phyloP scores from a whole-genome alignment of 2,888 invertebrate species.

The Eupithecia abbreviata region DNA sequence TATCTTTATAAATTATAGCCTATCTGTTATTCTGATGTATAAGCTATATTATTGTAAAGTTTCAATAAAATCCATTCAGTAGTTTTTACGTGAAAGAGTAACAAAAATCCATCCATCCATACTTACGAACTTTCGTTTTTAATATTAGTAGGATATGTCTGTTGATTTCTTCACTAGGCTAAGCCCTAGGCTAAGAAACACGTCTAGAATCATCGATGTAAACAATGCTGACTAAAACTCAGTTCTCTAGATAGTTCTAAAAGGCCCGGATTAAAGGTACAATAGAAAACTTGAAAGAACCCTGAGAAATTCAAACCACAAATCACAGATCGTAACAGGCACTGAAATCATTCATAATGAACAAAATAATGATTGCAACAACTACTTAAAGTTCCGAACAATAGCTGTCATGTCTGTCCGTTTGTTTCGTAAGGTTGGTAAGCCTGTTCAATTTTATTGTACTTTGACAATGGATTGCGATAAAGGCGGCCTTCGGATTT shows the following conservation, averaged over 20 bases:
- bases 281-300: neutral
- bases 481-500: conserved; percentile 41
- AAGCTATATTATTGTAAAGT: no score
- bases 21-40: no score
- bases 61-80: no score
- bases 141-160: no score
- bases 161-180: no score
- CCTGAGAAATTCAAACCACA: conserved; percentile 10
- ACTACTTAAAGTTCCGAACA: conserved; percentile 39
- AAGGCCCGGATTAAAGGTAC: neutral
- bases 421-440: conserved; percentile 39
- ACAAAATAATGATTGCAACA: conserved; percentile 34
- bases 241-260: neutral
- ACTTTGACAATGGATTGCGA: conserved; percentile 58
- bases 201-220: no score
- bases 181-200: no score
- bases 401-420: conserved; percentile 37
- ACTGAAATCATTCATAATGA: conserved; percentile 31
- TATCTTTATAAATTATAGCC: no score
- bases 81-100: no score
- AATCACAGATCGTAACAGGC: conserved; percentile 8
- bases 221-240: neutral
- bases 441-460: conserved; percentile 49
- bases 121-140: no score
- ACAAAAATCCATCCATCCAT: no score